Base-by-base conservation (phyloP, 1,140 invertebrate species). In the Apis mellifera region DNA sequence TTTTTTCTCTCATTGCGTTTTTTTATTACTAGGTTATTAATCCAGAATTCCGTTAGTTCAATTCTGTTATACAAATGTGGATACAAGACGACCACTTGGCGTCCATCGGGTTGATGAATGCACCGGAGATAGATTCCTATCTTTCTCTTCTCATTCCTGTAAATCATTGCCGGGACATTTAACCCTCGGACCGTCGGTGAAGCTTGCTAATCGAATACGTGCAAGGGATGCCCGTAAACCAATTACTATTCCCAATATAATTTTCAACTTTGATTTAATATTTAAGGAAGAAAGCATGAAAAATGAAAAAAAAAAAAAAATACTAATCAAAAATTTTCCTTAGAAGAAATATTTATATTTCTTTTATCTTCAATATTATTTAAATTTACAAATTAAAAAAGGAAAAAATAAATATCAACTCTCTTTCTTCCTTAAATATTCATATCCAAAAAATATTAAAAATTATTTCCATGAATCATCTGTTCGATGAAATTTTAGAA, bases 141-240 rank as follows among this genome's bases (percentile, higher is more conserved):
- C 89, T 86, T 78, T 82, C 81, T 82, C 70, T 86, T 75, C 84
- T 69, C 78, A 73, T 77, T 71, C 62, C 84, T 79, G 76, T 90
- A 90, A 90, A 90, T 90, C 89, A 90, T 90, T 90, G 89, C 89
- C 89, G 89, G 89, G 79, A 90, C 89, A 90, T 90, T 90, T 87
- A 90, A 90, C 89, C 71, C 81, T 86, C 68, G 83, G 57, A 70
- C 71, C 42, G 55, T 26, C 65, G 74, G 50, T 70, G 66, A 82
- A 77, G 21, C 26, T 55, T 32, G 2, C 71, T 59, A 50, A 5
- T 11, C 26, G 8, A 9, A 1, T 19, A 13, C 59, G 8, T 70
- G 54, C 68, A 48, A 21, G 42, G 54, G 65, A 65, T 75, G 32
- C 32, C 42, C 60, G 15, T 59, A 50, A 65, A 54, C 68, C 71